phyloP scores from a whole-genome alignment of 92 coral and sea anemone species.

The Porites divaricata region DNA sequence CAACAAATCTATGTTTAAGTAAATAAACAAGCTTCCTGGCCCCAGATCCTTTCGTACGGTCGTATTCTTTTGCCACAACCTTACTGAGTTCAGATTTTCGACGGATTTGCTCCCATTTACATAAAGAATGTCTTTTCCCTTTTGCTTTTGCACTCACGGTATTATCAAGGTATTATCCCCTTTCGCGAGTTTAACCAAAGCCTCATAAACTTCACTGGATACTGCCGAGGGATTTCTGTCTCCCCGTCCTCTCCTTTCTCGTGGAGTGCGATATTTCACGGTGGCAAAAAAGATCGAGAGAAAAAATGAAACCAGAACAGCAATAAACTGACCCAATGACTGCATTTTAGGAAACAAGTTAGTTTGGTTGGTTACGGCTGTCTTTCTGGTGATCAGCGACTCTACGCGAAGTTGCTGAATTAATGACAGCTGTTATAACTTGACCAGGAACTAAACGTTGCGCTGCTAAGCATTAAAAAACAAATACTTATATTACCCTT shows the following conservation, averaged over 20 bases:
- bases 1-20: slow-evolving; percentile 34
- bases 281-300: too few relatives aligned
- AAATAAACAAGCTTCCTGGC: slow-evolving; percentile 49
- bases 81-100: slow-evolving; percentile 29
- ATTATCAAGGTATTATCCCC: slow-evolving; percentile 48
- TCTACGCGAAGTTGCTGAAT: too few relatives aligned
- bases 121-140: slow-evolving; percentile 22
- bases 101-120: slow-evolving; percentile 19
- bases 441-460: too few relatives aligned
- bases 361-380: too few relatives aligned
- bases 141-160: slow-evolving; percentile 20
- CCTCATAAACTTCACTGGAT: background rate
- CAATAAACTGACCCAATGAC: too few relatives aligned
- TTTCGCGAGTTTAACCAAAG: slow-evolving; percentile 12
- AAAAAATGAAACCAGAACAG: too few relatives aligned
- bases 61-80: slow-evolving; percentile 12
- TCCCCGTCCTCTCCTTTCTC: background rate
- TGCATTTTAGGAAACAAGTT: too few relatives aligned
- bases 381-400: too few relatives aligned
- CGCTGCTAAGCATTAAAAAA: too few relatives aligned
- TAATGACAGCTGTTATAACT: too few relatives aligned
- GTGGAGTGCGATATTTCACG: too few relatives aligned
- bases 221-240: slow-evolving; percentile 2
- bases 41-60: slow-evolving; percentile 26
- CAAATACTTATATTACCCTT: too few relatives aligned